Evolutionary conservation across 2,888 invertebrate genomes (phyloP), one percentile per base, ranked within the genome.

Genomic region (Hipparchia sbordonii): DNA sequence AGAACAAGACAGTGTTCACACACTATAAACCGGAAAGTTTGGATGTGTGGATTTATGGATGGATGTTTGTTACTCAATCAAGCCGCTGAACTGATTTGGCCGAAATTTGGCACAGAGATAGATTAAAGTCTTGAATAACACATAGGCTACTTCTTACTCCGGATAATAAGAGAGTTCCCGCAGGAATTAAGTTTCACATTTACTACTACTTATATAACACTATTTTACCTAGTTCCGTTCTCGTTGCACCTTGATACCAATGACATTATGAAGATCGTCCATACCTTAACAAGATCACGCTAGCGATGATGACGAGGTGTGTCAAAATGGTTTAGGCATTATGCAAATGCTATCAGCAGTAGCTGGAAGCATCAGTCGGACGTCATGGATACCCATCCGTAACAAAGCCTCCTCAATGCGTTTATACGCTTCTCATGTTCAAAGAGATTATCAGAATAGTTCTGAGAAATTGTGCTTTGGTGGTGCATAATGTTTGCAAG

Each of bases 261-360:
- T 33, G 33, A 54, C 60, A 61, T 71, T 74, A 74, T 73, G 75
- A 78, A 78, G 80, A 81, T 81, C 84, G 82, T 82, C 79, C 80
- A 76, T 75, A 85, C 84, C 85, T 82, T 89, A 89, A 89, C 85
- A 85, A 84, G 87, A 88, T 91, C 88, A 85, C 85, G 83, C 75
- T 76, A 85, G 86, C 90, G 90, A 92, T 90, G 89, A 90, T 87
- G 86, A 80, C 80, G 84, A 85, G 87, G 86, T 88, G 83, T 87
- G 89, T 88, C 85, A 87, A 79, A 84, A 84, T 83, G 84, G 84
- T 84, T 88, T 81, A 84, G 86, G 87, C 89, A 90, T 91, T 92
- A 92, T 91, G 92, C 89, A 89, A 92, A 92, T 91, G 84, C 84
- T 87, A 88, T 88, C 88, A 87, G 85, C 84, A 82, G 82, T 81